Conservation (phyloP, 2,888 invertebrate species). For the Rotaria sp. region DNA sequence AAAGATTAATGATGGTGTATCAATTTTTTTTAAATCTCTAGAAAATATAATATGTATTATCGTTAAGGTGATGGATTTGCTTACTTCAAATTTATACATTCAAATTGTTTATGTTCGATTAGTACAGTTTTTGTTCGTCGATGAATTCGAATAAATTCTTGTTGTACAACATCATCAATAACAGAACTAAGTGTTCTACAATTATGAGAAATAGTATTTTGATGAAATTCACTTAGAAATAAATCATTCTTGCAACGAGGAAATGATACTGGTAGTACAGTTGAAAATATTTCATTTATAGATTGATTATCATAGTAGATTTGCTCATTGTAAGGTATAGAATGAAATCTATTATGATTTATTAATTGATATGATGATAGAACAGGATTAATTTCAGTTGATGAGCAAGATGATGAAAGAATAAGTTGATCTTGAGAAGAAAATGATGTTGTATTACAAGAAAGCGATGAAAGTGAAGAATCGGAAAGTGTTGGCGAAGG, state of each 20-base stretch:
- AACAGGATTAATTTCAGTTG: neutral
- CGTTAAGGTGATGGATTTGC: too few relatives aligned
- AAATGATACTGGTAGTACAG: neutral
- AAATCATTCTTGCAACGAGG: neutral
- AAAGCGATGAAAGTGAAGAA: neutral
- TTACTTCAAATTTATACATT: neutral
- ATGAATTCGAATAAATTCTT: constrained; percentile 4
- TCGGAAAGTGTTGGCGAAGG: neutral
- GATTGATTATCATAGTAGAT: neutral
- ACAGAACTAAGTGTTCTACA: neutral
- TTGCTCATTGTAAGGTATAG: neutral
- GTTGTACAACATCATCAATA: constrained; percentile 1
- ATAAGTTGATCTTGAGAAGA: neutral
- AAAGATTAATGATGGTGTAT: neutral
- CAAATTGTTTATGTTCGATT: neutral
- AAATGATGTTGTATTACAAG: neutral
- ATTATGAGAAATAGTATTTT: neutral
- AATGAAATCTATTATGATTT: neutral
- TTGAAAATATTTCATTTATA: neutral
- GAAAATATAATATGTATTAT: too few relatives aligned
- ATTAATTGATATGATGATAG: neutral
- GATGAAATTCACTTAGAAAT: neutral
- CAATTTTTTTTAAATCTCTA: neutral
- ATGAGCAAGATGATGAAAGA: neutral
- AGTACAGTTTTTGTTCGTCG: neutral